phyloP scores from a whole-genome alignment of 1,140 invertebrate genomes.

The Teleogryllus occipitalis region DNA sequence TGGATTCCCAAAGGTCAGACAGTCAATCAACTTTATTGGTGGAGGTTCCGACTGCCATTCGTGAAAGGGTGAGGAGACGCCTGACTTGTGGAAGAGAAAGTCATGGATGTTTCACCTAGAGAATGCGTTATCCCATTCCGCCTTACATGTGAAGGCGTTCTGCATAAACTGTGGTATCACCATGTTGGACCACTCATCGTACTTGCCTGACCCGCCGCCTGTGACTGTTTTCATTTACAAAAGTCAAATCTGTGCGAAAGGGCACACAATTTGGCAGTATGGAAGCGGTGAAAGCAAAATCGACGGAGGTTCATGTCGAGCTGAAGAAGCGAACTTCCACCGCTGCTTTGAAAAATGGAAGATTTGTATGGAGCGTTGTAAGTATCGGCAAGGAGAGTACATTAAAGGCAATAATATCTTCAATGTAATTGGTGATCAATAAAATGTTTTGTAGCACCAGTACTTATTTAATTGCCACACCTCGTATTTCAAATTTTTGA shows the following conservation, averaged over 20 bases:
- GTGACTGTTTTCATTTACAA: conserved; percentile 34
- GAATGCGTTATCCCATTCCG: conserved; percentile 19
- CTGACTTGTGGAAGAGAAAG: conserved; percentile 22
- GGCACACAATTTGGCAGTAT: conserved; percentile 26
- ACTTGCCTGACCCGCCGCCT: conserved; percentile 27
- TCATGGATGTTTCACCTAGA: conserved; percentile 22
- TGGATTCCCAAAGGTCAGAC: conserved; percentile 30
- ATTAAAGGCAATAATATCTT: conserved; percentile 12
- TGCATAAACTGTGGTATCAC: conserved; percentile 26
- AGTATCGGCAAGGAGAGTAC: conserved; percentile 16
- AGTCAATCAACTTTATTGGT: conserved; percentile 30
- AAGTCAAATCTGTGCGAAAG: conserved; percentile 30
- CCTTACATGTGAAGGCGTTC: conserved; percentile 21
- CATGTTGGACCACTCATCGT: conserved; percentile 26
- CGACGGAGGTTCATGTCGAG: conserved; percentile 20
- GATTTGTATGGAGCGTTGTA: conserved; percentile 25
- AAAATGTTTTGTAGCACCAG: conserved; percentile 17
- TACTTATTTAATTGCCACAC: conserved; percentile 16
- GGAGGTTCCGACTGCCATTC: conserved; percentile 25
- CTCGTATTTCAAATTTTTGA: conserved; percentile 3
- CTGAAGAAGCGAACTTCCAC: conserved; percentile 25
- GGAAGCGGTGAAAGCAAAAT: conserved; percentile 25
- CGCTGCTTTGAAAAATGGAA: conserved; percentile 27
- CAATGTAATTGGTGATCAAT: background rate
- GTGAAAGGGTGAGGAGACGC: conserved; percentile 22